Conservation (phyloP, 2,888 invertebrate species). For the Epinotia bilunana region DNA sequence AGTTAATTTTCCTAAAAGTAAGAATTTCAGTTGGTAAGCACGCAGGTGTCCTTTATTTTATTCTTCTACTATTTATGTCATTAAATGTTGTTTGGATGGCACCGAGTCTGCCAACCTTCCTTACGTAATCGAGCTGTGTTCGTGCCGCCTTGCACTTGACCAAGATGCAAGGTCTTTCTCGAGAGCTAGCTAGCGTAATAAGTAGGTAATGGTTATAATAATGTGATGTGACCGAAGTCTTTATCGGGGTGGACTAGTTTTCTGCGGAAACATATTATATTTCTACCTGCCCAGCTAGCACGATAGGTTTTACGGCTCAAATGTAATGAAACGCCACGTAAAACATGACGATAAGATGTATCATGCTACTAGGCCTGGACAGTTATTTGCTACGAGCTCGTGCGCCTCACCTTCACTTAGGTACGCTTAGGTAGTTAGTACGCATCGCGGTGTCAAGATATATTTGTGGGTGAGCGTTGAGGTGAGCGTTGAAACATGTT, state of each 20-base stretch:
- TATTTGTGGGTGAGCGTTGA: too few relatives aligned
- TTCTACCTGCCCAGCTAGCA: too few relatives aligned
- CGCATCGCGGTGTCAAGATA: too few relatives aligned
- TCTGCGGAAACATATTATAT: neutral
- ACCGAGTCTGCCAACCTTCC: neutral
- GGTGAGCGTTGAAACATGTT: neutral
- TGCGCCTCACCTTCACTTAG: too few relatives aligned
- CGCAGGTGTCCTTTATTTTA: too few relatives aligned
- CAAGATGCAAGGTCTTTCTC: constrained; percentile 24
- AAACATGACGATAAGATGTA: too few relatives aligned
- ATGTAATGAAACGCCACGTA: too few relatives aligned
- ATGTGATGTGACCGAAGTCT: neutral
- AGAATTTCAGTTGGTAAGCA: neutral
- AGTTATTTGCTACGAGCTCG: too few relatives aligned
- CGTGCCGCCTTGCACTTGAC: constrained; percentile 35
- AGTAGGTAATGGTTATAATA: neutral
- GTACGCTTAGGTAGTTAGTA: too few relatives aligned
- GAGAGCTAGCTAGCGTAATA: constrained; percentile 3
- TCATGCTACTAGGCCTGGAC: too few relatives aligned
- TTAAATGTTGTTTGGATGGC: constrained; percentile 2
- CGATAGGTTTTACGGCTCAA: too few relatives aligned
- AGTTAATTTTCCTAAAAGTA: neutral
- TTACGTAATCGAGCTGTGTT: constrained; percentile 18
- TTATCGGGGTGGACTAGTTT: neutral
- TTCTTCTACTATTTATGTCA: constrained; percentile 14